phyloP scores from a whole-genome alignment of 1,140 invertebrate species.

The Drosophila kikkawai region DNA sequence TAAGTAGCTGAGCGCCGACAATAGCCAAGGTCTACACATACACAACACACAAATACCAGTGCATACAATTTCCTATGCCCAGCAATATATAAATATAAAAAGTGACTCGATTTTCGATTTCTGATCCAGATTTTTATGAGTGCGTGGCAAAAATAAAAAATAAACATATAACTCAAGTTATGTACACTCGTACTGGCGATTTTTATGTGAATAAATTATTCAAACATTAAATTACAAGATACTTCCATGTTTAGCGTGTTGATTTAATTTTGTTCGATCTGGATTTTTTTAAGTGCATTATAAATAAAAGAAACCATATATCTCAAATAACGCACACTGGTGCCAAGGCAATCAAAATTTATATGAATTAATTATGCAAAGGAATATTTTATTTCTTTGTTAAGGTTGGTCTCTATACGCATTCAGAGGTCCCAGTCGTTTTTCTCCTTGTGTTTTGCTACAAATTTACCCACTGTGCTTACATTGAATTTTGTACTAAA shows the following conservation, averaged over 20 bases:
- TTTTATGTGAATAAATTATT: slow-evolving; percentile 4
- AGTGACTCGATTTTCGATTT: slow-evolving; percentile 5
- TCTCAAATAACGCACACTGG: background rate
- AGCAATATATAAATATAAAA: background rate
- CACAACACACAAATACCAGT: background rate
- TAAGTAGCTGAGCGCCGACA: slow-evolving; percentile 7
- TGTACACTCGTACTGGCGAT: background rate
- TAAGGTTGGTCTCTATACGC: background rate
- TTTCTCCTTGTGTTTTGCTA: slow-evolving; percentile 1
- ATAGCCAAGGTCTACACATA: slow-evolving; percentile 4
- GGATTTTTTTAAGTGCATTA: slow-evolving; percentile 1
- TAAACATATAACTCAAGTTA: background rate
- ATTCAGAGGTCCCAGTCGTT: background rate
- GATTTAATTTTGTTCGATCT: background rate
- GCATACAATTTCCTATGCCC: slow-evolving; percentile 11
- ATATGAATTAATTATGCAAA: slow-evolving; percentile 5
- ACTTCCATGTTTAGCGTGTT: too few relatives aligned
- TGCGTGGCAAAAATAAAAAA: slow-evolving; percentile 1
- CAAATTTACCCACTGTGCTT: slow-evolving; percentile 7
- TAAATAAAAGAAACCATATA: slow-evolving; percentile 1
- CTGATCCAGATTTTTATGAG: background rate
- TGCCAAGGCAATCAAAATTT: background rate
- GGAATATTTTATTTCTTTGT: slow-evolving; percentile 3
- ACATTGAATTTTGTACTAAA: slow-evolving; percentile 15
- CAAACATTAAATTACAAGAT: too few relatives aligned